Conservation (phyloP, 2,797 vertebrate genomes). For the Threskiornis aethiopicus region DNA sequence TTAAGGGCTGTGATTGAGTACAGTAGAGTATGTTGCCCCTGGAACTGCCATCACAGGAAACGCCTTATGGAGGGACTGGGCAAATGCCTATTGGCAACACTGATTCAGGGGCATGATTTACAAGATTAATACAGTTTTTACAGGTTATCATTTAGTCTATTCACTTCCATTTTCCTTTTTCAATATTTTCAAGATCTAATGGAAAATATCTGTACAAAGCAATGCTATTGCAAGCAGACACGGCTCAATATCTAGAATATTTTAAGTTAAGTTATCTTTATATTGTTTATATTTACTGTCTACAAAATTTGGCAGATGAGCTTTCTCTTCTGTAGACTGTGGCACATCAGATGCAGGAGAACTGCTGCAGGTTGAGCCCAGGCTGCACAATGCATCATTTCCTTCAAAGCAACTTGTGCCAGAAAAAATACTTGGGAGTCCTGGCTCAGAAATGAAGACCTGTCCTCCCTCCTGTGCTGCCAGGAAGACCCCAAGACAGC, state of each 20-base stretch:
- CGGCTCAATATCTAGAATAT: too few relatives aligned
- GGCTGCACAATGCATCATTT: not conserved
- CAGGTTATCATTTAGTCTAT: not conserved
- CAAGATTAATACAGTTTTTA: not conserved
- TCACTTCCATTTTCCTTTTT: not conserved
- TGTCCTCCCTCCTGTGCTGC: not conserved
- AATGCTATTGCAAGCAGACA: not conserved
- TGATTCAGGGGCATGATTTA: not conserved
- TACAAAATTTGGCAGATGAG: not conserved
- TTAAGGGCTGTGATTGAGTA: not conserved
- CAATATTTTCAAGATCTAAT: not conserved
- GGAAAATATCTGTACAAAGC: not conserved
- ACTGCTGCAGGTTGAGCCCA: not conserved
- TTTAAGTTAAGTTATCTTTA: not conserved
- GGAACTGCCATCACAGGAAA: not conserved
- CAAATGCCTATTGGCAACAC: accelerated
- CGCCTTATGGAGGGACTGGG: accelerated
- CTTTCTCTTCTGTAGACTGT: accelerated
- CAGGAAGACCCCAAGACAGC: not conserved
- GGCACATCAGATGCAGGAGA: not conserved
- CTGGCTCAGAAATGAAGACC: not conserved
- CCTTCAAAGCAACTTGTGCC: not conserved
- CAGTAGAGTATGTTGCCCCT: accelerated
- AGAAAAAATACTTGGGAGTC: not conserved
- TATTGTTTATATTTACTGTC: not conserved